These are phyloP conservation scores for Lasius platythorax DNA, from an alignment of 2,888 invertebrate genomes.

Conservation along the genomic window DNA sequence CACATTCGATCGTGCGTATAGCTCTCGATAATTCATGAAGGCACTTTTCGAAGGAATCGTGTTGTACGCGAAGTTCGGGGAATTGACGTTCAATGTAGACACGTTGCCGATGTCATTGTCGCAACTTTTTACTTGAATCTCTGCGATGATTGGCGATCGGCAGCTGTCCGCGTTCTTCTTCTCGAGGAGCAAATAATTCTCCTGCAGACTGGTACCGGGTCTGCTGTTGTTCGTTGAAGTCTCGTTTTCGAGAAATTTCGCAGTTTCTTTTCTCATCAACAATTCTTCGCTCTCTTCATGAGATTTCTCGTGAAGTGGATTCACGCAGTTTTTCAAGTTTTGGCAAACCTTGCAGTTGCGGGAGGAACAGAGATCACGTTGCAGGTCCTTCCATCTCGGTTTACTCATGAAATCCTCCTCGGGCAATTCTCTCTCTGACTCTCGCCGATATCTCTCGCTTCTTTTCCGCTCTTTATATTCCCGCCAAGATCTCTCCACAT, in stretches of 20 bases:
- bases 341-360: constrained; percentile 74
- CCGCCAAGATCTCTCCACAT: constrained; percentile 80
- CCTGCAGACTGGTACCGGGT: constrained; percentile 79
- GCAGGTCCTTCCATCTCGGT: constrained; percentile 80
- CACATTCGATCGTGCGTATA: constrained; percentile 77
- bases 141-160: constrained; percentile 59
- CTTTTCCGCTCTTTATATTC: constrained; percentile 81
- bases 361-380: constrained; percentile 64
- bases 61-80: constrained; percentile 78
- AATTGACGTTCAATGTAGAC: constrained; percentile 52
- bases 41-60: constrained; percentile 75
- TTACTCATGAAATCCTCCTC: constrained; percentile 79
- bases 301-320: constrained; percentile 54
- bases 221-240: constrained; percentile 51
- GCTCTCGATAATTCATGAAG: constrained; percentile 70
- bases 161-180: not conserved
- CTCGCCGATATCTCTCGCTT: constrained; percentile 73
- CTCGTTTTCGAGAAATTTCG: not conserved
- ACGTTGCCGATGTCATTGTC: constrained; percentile 24
- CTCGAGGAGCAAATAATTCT: constrained; percentile 80
- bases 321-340: constrained; percentile 68
- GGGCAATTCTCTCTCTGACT: constrained; percentile 61
- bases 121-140: constrained; percentile 64
- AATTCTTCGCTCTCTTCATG: constrained; percentile 5
- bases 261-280: not conserved